A percentile compares a stretch with the other conserved stretches of the same genome.
Conservation (phyloP, 2,113 vertebrate genomes). For the Neodon shergylaensis region DNA sequence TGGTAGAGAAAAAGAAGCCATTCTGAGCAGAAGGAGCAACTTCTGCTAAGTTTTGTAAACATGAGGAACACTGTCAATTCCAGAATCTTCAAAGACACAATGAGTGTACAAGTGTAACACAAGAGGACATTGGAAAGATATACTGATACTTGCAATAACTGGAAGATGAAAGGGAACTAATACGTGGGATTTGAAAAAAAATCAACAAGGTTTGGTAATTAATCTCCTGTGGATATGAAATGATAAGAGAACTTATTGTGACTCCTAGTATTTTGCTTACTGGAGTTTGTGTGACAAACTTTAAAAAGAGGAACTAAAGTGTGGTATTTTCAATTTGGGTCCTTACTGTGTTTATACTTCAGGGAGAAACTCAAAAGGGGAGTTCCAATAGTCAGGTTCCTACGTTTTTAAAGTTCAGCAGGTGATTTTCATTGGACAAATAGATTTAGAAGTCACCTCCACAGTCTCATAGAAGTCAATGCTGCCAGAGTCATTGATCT, state of each 20-base stretch:
- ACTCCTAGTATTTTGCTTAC: background rate
- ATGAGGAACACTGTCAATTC: background rate
- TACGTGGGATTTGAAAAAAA: background rate
- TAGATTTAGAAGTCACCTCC: background rate
- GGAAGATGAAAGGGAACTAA: background rate
- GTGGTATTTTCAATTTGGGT: background rate
- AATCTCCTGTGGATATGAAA: background rate
- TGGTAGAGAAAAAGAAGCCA: background rate
- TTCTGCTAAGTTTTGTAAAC: background rate
- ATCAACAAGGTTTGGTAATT: background rate
- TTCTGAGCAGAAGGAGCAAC: background rate
- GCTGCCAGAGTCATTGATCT: background rate
- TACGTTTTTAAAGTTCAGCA: background rate
- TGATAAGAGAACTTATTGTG: background rate
- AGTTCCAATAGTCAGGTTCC: background rate
- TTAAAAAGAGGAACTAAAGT: background rate
- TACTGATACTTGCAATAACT: background rate
- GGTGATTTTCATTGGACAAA: background rate
- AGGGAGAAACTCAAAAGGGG: background rate
- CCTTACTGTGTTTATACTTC: background rate
- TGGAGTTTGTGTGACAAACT: background rate
- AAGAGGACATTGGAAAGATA: background rate
- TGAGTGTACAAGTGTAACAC: fast-evolving
- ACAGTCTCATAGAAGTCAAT: background rate
- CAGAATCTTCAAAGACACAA: background rate